phyloP scores from a whole-genome alignment of 2,113 vertebrate species.

The Spilogale gracilis region DNA sequence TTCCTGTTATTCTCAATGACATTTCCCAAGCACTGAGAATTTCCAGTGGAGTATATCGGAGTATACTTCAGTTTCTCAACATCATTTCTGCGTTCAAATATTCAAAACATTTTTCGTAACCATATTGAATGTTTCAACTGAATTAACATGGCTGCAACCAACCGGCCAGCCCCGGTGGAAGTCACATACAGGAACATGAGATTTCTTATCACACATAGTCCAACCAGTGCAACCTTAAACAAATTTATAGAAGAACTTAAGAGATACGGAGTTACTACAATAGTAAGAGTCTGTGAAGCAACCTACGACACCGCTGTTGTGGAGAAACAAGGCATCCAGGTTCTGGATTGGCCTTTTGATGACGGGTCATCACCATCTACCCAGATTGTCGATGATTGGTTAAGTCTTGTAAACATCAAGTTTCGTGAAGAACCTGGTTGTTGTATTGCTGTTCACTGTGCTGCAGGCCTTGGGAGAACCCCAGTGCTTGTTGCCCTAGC shows the following conservation, averaged over 20 bases:
- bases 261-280: constrained; percentile 95
- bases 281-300: constrained; percentile 96
- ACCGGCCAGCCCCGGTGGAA: constrained; percentile 95
- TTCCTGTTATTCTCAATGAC: constrained; percentile 83
- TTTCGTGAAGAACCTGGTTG: constrained; percentile 97
- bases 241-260: constrained; percentile 98
- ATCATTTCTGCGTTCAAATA: constrained; percentile 86
- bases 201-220: constrained; percentile 97
- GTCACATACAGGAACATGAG: constrained; percentile 98
- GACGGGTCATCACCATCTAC: constrained; percentile 96
- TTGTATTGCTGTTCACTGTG: constrained; percentile 96
- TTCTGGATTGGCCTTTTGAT: constrained; percentile 97
- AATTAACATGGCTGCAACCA: constrained; percentile 94
- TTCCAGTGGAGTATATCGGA: constrained; percentile 86
- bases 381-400: constrained; percentile 96
- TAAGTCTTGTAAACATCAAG: constrained; percentile 95
- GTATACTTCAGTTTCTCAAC: constrained; percentile 87
- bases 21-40: constrained; percentile 83
- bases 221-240: constrained; percentile 96
- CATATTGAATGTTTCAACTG: constrained; percentile 79
- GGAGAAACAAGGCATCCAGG: constrained; percentile 97
- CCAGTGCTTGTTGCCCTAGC: constrained; percentile 96
- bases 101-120: constrained; percentile 80
- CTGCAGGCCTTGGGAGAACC: constrained; percentile 96
- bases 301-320: constrained; percentile 95